phyloP scores from a whole-genome alignment of 2,113 vertebrate species.

The Ellobius talpinus region DNA sequence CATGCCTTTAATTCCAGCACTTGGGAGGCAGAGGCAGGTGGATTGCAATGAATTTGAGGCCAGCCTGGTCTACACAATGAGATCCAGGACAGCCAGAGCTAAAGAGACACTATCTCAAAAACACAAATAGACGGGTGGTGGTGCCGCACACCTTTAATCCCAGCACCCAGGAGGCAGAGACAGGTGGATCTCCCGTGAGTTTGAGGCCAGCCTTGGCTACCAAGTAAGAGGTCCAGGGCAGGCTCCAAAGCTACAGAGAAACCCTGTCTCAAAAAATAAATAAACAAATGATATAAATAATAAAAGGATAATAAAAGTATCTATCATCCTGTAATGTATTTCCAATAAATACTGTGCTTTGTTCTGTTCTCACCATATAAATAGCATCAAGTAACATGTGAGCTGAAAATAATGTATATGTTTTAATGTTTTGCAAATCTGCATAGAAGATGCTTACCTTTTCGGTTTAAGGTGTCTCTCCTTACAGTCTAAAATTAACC shows the following conservation, averaged over 20 bases:
- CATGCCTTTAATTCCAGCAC: not conserved
- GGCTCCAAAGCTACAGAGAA: too few relatives aligned
- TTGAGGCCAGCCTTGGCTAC: too few relatives aligned
- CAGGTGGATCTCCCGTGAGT: not conserved
- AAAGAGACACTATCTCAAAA: not conserved
- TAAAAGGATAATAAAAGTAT: not conserved
- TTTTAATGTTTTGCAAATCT: slow-evolving; percentile 5
- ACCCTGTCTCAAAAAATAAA: too few relatives aligned
- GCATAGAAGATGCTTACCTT: not conserved
- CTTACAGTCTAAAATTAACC: slow-evolving; percentile 8
- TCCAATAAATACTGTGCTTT: not conserved
- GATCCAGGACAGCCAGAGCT: not conserved
- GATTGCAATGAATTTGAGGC: not conserved
- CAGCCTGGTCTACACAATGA: not conserved
- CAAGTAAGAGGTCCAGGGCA: too few relatives aligned
- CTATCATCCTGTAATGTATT: not conserved
- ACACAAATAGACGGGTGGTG: too few relatives aligned
- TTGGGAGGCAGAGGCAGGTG: not conserved
- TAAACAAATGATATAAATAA: not conserved
- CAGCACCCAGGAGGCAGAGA: not conserved
- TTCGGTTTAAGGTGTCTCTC: not conserved
- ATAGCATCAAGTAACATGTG: not conserved
- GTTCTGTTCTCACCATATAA: not conserved
- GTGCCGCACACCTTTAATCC: too few relatives aligned
- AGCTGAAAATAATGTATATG: slow-evolving; percentile 25